Evolutionary conservation across 1,140 invertebrate genomes (phyloP), one percentile per base, ranked within the genome.

Genomic region (Drosophila setifemur): DNA sequence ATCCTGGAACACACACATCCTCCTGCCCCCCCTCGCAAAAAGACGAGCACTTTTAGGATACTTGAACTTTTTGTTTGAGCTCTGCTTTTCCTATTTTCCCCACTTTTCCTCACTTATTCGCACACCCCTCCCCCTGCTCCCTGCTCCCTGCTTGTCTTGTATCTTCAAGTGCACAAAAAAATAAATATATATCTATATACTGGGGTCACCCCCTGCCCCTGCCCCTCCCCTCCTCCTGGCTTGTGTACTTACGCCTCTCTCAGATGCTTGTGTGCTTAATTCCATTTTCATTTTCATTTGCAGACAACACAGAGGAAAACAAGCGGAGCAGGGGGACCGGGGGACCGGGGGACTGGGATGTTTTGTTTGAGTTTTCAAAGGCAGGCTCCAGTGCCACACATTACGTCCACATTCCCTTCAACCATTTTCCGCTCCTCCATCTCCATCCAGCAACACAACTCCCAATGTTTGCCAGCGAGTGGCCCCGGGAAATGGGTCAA

Each of bases 211-310:
- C 21, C 21, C 26, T 12, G n/a, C 4, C 26, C n/a, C 7, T 26
- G 8, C n/a, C 21, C 14, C 6, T 33, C n/a, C n/a, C n/a, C n/a
- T n/a, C n/a, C n/a, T n/a, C 8, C 16, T 19, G 26, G n/a, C n/a
- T n/a, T 53, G 50, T 31, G 40, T 60, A 57, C 55, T 50, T 61
- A 53, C 29, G 50, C 47, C 19, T 11, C 21, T n/a, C 14, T 23
- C 14, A 21, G 29, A 29, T 26, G 28, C 42, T 52, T 82, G 44
- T 81, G 77, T 68, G 72, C 77, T 82, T 82, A 83, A 82, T 83
- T 82, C 77, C 77, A 82, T 82, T 82, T 82, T 68, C 73, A 76
- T 72, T 81, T 81, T 82, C 77, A 76, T 76, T 81, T 66, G 50
- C 58, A 54, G 69, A 55, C 48, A 61, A 60, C 33, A 39, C 37